Base-by-base conservation (phyloP, 30 jellyfish, hydroid and myxozoan genomes). In the Aurelia coerulea region DNA sequence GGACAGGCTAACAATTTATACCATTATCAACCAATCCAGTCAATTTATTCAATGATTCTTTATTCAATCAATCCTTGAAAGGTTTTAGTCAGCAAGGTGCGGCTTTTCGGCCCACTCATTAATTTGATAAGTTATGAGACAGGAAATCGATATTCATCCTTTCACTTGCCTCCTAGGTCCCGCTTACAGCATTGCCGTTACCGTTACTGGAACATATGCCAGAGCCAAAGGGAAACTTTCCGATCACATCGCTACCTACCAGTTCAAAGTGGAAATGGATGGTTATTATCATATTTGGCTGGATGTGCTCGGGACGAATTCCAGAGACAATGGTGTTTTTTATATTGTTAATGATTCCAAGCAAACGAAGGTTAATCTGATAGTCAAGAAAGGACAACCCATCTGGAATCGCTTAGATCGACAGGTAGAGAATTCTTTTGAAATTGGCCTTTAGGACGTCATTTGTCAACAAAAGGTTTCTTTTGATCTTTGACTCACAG, bases 281-380 rank as follows among this genome's bases (percentile, higher is more conserved):
- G 97, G 89, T 31, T 66, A 3, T 9, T 92, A 92, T 62, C 42
- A 18, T 31, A 37, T 92, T 10, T 92, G 98, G 98, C 31, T 92
- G 35, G 97, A 92, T 39, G 49, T 71, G 13, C 81, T 92, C 58
- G 92, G 92, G 14, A 32, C 76, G 34, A 74, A 65, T 35, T 17
- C 37, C 11, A 42, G 49, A 10, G 90, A 72, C 37, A 92, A 92
- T 74, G 80, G 96, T 66, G 92, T 92, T 16, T 42, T 87, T 10
- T 68, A 68, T 49, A 58, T 66, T 9, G 74, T 92, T 52, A 84
- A 79, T 84, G 18, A 86, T 53, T 35, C 62, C 35, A 52, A 42
- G 41, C 52, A 32, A 33, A 54, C 13, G 18, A 15, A 54, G 5
- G 58, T 52, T n/a, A 72, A 87, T 81, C 67, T 70, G 59, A 15